Percentiles rank a stretch among this genome's conserved stretches.
Conservation (phyloP, 2,888 invertebrate species). For the Tiliacea citrago region DNA sequence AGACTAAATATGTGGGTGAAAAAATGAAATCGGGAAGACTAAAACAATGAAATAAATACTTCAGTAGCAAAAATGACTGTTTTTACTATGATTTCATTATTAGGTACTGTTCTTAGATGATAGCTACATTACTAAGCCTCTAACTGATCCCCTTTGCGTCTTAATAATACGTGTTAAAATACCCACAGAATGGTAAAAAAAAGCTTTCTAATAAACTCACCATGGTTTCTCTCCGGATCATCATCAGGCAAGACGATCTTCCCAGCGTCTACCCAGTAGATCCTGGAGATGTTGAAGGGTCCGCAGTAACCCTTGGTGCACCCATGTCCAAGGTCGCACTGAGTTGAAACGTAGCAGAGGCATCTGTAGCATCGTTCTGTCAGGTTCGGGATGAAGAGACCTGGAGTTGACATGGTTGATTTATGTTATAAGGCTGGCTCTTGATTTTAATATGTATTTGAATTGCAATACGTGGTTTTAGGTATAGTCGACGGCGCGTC, state of each 20-base stretch:
- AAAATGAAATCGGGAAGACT: too few relatives aligned
- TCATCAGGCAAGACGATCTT: constrained; percentile 89
- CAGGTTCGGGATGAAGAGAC: constrained; percentile 86
- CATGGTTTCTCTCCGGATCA: constrained; percentile 87
- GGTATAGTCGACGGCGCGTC: too few relatives aligned
- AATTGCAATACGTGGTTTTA: background rate
- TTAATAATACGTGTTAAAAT: too few relatives aligned
- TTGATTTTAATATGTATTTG: background rate
- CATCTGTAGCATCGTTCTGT: constrained; percentile 89
- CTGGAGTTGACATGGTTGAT: constrained; percentile 68
- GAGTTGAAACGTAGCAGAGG: constrained; percentile 90
- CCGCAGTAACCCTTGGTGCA: constrained; percentile 89
- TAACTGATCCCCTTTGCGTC: too few relatives aligned
- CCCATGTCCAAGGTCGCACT: constrained; percentile 86
- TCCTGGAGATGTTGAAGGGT: constrained; percentile 91
- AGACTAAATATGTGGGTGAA: background rate
- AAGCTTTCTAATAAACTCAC: constrained; percentile 63
- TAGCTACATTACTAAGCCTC: too few relatives aligned
- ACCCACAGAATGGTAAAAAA: too few relatives aligned
- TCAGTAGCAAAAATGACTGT: background rate
- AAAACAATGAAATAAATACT: too few relatives aligned
- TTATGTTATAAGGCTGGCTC: background rate
- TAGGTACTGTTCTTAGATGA: background rate
- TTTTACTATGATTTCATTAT: background rate
- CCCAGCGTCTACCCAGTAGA: constrained; percentile 92